Evolutionary conservation across 2,797 vertebrate genomes (phyloP), one percentile per base, ranked within the genome.

Genomic region (Sternotherus odoratus): DNA sequence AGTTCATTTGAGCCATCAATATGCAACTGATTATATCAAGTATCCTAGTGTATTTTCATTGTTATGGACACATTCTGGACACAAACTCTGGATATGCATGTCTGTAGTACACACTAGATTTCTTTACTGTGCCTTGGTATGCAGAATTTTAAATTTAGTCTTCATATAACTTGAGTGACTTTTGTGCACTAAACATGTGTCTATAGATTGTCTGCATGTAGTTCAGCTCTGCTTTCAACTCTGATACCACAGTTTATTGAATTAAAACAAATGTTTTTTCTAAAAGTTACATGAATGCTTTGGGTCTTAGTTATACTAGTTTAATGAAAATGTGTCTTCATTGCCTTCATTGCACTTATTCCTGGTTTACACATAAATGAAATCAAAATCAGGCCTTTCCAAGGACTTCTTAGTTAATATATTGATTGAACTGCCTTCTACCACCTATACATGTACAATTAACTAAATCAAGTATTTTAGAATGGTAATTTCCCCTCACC

Each of bases 251-350:
- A 91, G 91, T 93, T 63, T 21, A 21, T 66, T 66, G n/a, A 63
- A 63, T 33, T 63, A 63, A 63, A 66, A n/a, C 33, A n/a, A 57
- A n/a, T 15, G n/a, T 63, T n/a, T 50, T 50, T 50, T 43, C 8
- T n/a, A n/a, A n/a, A n/a, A 43, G 43, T 86, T 83, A 91, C 87
- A 85, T 63, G 86, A 92, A 92, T 97, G 95, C 94, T 94, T 92
- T 85, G 60, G 78, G 89, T 92, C 94, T 84, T 94, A 92, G 94
- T 92, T 96, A 85, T 94, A 91, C 93, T 2, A 0, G 83, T 95
- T 95, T 94, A 89, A 79, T 90, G 92, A 82, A 85, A 82, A 82
- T 95, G 94, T 92, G 87, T 96, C 95, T 93, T 93, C 80, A 78
- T 26, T 87, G 86, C 91, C 56, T 96, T 57, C 51, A 92, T 91